Conservation (phyloP, 2,888 invertebrate genomes). For the Masnerella sp. region DNA sequence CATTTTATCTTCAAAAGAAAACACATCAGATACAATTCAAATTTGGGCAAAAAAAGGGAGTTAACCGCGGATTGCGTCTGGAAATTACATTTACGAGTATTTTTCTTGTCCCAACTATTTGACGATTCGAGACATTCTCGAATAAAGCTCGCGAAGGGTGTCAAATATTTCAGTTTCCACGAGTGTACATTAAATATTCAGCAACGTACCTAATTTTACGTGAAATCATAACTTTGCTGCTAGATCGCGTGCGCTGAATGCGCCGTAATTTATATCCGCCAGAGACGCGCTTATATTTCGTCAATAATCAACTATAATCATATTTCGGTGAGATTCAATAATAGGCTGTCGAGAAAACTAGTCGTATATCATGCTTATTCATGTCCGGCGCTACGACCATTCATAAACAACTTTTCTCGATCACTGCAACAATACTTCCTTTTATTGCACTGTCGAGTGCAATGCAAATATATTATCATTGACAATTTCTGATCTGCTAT, state of each 20-base stretch:
- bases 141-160: constrained; percentile 19
- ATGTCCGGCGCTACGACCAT: constrained; percentile 4
- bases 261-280: constrained; percentile 30
- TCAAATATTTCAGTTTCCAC: constrained; percentile 35
- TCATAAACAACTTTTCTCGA: constrained; percentile 16
- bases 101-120: constrained; percentile 48
- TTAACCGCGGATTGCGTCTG: constrained; percentile 23
- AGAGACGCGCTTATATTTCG: constrained; percentile 29
- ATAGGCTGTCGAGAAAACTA: constrained; percentile 30
- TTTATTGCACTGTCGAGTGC: not conserved
- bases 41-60: constrained; percentile 37
- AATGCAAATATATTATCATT: not conserved
- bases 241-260: constrained; percentile 14
- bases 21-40: constrained; percentile 60
- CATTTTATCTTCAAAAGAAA: constrained; percentile 52
- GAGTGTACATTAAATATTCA: constrained; percentile 35
- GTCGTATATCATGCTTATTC: constrained; percentile 39
- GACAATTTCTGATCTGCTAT: too few species aligned
- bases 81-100: constrained; percentile 46
- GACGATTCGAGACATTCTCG: constrained; percentile 31
- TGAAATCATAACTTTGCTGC: constrained; percentile 34
- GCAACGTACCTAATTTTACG: constrained; percentile 31
- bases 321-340: constrained; percentile 35
- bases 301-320: constrained; percentile 42
- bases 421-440: constrained; percentile 18